A percentile compares a stretch with the other conserved stretches of the same genome.
Evolutionary conservation across 1,140 invertebrate genomes (phyloP).

Genomic region (Bombus superbus): DNA sequence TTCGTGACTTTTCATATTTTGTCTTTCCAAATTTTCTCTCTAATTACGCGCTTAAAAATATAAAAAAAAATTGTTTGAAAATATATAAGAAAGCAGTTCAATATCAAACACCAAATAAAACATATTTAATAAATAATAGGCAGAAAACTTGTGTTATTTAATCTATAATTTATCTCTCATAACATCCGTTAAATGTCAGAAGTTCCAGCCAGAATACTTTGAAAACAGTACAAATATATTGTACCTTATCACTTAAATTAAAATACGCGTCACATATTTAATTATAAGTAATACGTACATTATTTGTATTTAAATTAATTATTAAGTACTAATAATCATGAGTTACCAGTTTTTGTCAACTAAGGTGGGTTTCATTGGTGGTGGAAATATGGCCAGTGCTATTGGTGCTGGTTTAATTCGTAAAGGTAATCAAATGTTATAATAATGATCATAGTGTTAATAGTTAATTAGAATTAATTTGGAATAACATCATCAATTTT

Average conservation of each 20-base stretch:
- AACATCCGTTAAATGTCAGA: neutral
- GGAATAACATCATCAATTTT: slow-evolving; percentile 61
- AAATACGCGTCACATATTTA: neutral
- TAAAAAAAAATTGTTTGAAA: neutral
- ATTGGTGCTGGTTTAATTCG: slow-evolving; percentile 91
- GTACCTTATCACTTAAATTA: neutral
- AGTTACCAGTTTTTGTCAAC: slow-evolving; percentile 28
- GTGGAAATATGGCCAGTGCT: slow-evolving; percentile 96
- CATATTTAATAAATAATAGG: neutral
- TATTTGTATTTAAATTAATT: slow-evolving; percentile 5
- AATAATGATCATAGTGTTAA: slow-evolving; percentile 49
- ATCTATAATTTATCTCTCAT: neutral
- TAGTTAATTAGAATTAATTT: slow-evolving; percentile 62
- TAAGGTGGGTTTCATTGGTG: slow-evolving; percentile 94
- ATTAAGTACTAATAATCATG: slow-evolving; percentile 17
- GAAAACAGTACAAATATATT: neutral
- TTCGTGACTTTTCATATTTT: neutral
- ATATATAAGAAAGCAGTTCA: neutral
- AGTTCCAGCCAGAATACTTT: neutral
- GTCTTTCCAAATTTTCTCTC: neutral
- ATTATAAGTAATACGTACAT: neutral
- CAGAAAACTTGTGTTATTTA: neutral
- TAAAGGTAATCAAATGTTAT: slow-evolving; percentile 82
- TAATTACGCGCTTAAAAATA: neutral
- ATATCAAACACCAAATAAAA: neutral